Percentiles rank a stretch among this genome's conserved stretches.
Evolutionary conservation across 53 echinoderm and acorn worm species (phyloP).

Genomic region (Temnopleurus reevesii): DNA sequence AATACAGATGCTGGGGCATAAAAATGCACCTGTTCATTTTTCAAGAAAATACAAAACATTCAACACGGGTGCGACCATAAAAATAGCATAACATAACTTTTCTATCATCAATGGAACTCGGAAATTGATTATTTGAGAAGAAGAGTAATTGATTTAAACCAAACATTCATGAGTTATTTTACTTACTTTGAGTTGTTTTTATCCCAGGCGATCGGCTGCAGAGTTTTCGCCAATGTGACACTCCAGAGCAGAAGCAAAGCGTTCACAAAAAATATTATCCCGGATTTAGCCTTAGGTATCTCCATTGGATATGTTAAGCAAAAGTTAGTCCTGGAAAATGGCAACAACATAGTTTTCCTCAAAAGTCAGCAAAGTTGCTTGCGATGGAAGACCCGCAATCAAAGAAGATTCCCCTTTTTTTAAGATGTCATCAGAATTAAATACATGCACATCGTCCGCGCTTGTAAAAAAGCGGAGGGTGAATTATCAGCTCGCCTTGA

Average conservation of each 20-base stretch:
- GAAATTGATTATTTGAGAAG: too few relatives aligned
- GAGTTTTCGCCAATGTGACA: conserved; percentile 35
- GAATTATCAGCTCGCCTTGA: not conserved
- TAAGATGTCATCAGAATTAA: too few relatives aligned
- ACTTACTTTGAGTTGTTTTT: conserved; percentile 47
- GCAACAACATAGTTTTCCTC: conserved; percentile 26
- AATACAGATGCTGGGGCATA: too few relatives aligned
- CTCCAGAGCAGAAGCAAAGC: conserved; percentile 30
- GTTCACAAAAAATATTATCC: conserved; percentile 41
- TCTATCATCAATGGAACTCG: too few relatives aligned
- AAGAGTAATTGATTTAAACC: too few relatives aligned
- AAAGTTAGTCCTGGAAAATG: conserved; percentile 14
- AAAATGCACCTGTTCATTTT: too few relatives aligned
- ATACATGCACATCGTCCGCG: not conserved
- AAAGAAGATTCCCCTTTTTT: too few relatives aligned
- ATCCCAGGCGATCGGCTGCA: conserved; percentile 38
- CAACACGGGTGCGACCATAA: too few relatives aligned
- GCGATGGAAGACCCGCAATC: not conserved
- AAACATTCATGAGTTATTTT: not conserved
- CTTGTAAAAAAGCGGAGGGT: not conserved
- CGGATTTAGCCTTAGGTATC: not conserved
- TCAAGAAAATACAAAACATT: too few relatives aligned
- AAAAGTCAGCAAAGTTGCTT: not conserved
- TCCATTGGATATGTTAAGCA: not conserved
- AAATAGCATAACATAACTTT: too few relatives aligned